phyloP scores from a whole-genome alignment of 35 echinoderm and acorn worm genomes.

The Acanthaster planci region DNA sequence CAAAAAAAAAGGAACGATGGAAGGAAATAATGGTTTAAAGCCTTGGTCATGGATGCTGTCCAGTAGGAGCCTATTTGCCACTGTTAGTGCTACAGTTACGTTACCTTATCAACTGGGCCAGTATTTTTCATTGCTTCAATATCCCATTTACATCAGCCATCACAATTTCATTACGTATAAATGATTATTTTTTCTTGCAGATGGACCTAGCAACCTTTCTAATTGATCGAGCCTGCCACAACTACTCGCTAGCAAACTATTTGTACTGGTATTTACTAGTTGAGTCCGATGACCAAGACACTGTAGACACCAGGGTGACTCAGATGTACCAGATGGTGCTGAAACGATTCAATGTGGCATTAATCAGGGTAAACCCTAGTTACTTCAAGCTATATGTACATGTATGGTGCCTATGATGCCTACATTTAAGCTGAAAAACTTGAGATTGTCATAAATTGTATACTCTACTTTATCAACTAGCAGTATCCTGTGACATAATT shows the following conservation, averaged over 20 bases:
- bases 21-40: neutral
- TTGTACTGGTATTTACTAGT: conserved; percentile 97
- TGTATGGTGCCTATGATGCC: too few relatives aligned
- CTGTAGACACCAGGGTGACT: conserved; percentile 67
- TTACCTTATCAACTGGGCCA: neutral
- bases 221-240: conserved; percentile 82
- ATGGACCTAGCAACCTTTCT: conserved; percentile 84
- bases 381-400: too few relatives aligned
- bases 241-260: conserved; percentile 96
- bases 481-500: too few relatives aligned
- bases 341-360: conserved; percentile 78
- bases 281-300: conserved; percentile 88
- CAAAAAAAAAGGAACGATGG: neutral
- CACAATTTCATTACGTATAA: neutral
- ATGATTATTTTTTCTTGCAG: conserved; percentile 40
- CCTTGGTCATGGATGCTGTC: neutral
- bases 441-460: too few relatives aligned
- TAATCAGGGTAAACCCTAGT: conserved; percentile 67
- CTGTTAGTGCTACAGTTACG: neutral
- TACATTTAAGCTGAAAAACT: too few relatives aligned
- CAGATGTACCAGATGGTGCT: conserved; percentile 95
- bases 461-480: too few relatives aligned
- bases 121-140: neutral
- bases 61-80: neutral
- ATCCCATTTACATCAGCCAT: neutral